Evolutionary conservation across 2,797 vertebrate species (phyloP).

Genomic region (Syndactyla subalaris): DNA sequence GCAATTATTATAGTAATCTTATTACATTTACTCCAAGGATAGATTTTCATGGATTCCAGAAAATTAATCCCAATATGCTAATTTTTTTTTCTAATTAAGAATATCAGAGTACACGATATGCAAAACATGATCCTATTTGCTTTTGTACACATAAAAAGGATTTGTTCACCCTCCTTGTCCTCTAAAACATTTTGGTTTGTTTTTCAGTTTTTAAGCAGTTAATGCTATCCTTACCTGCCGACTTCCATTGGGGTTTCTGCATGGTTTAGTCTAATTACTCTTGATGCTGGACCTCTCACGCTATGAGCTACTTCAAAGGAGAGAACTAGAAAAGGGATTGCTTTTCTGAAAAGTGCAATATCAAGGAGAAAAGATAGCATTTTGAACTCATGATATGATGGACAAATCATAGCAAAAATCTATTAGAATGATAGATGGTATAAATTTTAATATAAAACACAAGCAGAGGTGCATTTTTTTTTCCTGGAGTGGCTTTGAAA

Average conservation of each 20-base stretch:
- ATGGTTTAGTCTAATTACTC: conserved; percentile 73
- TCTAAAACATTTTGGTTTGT: conserved; percentile 57
- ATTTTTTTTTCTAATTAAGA: conserved; percentile 25
- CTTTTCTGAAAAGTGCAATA: conserved; percentile 39
- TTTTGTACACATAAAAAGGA: conserved; percentile 32
- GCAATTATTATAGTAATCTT: conserved; percentile 1
- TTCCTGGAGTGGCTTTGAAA: conserved; percentile 68
- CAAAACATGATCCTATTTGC: conserved; percentile 19
- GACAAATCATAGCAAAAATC: conserved; percentile 72
- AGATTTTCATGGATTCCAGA: conserved; percentile 4
- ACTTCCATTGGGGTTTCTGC: conserved; percentile 72
- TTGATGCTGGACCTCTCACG: conserved; percentile 58
- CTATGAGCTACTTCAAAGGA: conserved; percentile 71
- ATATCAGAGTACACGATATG: neutral
- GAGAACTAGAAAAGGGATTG: conserved; percentile 44
- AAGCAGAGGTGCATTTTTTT: conserved; percentile 35
- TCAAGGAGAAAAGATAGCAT: conserved; percentile 72
- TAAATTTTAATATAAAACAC: conserved; percentile 73
- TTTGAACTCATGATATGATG: conserved; percentile 68
- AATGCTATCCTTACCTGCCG: conserved; percentile 63
- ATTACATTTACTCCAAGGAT: conserved; percentile 7
- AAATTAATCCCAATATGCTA: conserved; percentile 12
- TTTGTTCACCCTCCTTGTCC: conserved; percentile 38
- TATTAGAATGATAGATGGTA: conserved; percentile 68
- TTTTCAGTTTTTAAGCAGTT: conserved; percentile 66